Base-by-base conservation (phyloP, 1,140 invertebrate genomes). In the Neodiprion pinetum region DNA sequence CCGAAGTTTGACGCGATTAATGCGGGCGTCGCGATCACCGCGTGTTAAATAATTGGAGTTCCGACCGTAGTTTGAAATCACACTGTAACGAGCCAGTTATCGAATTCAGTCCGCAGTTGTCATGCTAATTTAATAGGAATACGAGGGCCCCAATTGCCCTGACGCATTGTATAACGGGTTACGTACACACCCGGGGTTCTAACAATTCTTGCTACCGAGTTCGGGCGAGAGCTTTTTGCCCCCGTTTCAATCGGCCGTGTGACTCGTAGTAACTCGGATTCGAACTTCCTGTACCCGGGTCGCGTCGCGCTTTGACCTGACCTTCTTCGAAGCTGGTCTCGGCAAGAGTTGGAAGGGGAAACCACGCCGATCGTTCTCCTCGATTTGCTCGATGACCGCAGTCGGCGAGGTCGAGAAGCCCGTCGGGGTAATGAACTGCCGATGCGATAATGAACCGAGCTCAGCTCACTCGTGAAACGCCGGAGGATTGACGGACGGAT, bases 341-440 rank as follows among this genome's bases (percentile, higher is more conserved):
- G 28, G 28, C 1, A 40, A 40, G 28, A 40, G 5, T 40, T 40
- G 28, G 28, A 5, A 40, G 28, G 28, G 28, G 28, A 21, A 21
- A 21, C 17, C 17, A 21, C 17, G 28, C 1, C 28, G 28, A 40
- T 40, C 5, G 28, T 5, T 40, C 5, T 61, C 11, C n/a, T 61
- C 53, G 53, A 17, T 61, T 61, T 61, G 53, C n/a, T 61, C 53
- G 53, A 61, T 61, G 53, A 61, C 53, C 53, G 53, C n/a, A 61
- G 53, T 61, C 11, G 11, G n/a, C 8, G 53, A 61, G 53, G 53
- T 61, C 53, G 53, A 61, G n/a, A 61, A 9, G 53, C 53, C n/a
- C 53, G n/a, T 17, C 53, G 53, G 53, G 53, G 53, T 61, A 61
- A 61, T 61, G 53, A 61, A 61, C 53, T 61, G 53, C n/a, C 53